Conservation (phyloP, 2,113 vertebrate genomes). For the Cryptotis parvus region DNA sequence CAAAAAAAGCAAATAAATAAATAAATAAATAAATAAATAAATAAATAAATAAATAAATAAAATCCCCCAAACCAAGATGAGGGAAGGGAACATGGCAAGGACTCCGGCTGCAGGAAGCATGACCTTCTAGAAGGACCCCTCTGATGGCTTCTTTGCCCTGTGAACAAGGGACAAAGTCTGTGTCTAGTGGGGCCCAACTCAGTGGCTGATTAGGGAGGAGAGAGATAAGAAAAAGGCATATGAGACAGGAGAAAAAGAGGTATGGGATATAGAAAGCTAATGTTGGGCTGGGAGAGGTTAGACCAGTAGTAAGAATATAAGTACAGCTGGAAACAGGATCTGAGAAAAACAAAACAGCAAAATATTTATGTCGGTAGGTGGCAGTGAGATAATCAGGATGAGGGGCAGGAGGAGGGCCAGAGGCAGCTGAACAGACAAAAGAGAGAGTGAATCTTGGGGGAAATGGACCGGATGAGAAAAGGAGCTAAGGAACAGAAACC, state of each 20-base stretch:
- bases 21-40: too few species aligned
- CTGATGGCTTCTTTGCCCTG: slow-evolving; percentile 72
- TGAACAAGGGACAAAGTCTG: slow-evolving; percentile 82
- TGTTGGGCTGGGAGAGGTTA: too few species aligned
- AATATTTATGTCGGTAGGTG: slow-evolving; percentile 29
- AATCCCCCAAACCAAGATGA: background rate
- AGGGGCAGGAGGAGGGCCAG: background rate
- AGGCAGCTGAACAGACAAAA: background rate
- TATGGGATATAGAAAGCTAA: background rate
- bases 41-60: too few species aligned
- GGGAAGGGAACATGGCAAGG: background rate
- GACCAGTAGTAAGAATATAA: background rate
- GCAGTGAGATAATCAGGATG: background rate
- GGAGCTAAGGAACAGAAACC: background rate
- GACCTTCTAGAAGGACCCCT: slow-evolving; percentile 73
- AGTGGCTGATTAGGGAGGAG: background rate
- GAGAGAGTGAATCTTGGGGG: background rate
- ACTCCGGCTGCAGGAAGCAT: background rate
- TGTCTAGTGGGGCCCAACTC: background rate
- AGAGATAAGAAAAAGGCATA: background rate
- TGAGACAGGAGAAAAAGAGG: background rate
- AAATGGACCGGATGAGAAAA: background rate
- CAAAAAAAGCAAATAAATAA: too few species aligned
- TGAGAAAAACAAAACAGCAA: slow-evolving; percentile 34
- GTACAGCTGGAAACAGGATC: slow-evolving; percentile 17